These are phyloP conservation scores for Luperina testacea DNA, from an alignment of 2,888 invertebrate genomes.

Conservation along the genomic window DNA sequence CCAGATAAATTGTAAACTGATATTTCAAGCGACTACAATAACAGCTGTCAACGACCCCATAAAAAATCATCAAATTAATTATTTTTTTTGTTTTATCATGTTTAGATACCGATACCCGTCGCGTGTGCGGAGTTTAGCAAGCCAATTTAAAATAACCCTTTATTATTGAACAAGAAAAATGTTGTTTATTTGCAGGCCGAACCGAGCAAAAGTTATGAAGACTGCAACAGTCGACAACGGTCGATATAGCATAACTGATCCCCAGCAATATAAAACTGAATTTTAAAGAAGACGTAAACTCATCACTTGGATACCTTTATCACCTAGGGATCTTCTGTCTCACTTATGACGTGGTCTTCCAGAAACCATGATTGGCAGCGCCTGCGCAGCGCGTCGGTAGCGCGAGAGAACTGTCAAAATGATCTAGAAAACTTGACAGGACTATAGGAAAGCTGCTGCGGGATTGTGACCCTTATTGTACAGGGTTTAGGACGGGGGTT, in stretches of 20 bases:
- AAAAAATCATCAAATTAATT: no score
- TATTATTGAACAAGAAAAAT: background rate
- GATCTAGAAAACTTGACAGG: slow-evolving; percentile 75
- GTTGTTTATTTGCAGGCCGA: background rate
- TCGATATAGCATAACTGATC: background rate
- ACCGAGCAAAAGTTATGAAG: background rate
- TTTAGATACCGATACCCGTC: no score
- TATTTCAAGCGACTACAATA: no score
- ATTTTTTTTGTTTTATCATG: no score
- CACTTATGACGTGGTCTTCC: slow-evolving; percentile 29
- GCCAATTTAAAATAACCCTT: no score
- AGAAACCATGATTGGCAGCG: slow-evolving; percentile 76
- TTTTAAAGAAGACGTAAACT: no score
- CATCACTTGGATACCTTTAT: no score
- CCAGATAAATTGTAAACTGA: no score
- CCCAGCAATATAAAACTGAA: background rate
- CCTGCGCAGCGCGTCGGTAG: slow-evolving; percentile 74
- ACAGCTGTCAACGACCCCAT: no score
- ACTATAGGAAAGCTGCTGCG: slow-evolving; percentile 39
- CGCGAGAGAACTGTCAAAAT: slow-evolving; percentile 87
- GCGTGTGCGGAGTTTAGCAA: no score
- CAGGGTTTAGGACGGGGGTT: slow-evolving; percentile 46
- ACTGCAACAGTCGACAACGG: background rate
- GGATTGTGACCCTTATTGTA: slow-evolving; percentile 51
- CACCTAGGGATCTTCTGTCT: slow-evolving; percentile 29